Conservation (phyloP, 2,113 vertebrate genomes). For the cattle (Bos taurus) region ARS-UCD2.0 NC_037333.1:112669501-112670000, state of each 20-base stretch:
- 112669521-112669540: not conserved
- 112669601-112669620: constrained; percentile 35
- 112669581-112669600: constrained; percentile 16
- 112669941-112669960: not conserved
- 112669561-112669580: constrained; percentile 33
- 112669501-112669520: not conserved
- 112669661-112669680: constrained; percentile 76
- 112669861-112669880: constrained; percentile 23
- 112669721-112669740: constrained; percentile 76
- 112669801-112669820: constrained; percentile 68
- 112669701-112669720: constrained; percentile 79
- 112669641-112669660: constrained; percentile 68
- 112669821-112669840: constrained; percentile 61
- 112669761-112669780: constrained; percentile 70
- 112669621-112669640: constrained; percentile 67
- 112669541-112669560: not conserved
- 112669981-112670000: constrained; percentile 19
- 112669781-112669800: constrained; percentile 29
- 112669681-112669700: constrained; percentile 76
- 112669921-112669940: not conserved
- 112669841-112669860: constrained; percentile 47
- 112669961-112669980: not conserved
- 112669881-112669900: constrained; percentile 36
- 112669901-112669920: constrained; percentile 29
- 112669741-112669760: constrained; percentile 72